Percentiles rank a stretch among this genome's conserved stretches.
phyloP scores from a whole-genome alignment of 2,113 vertebrate species.

The Rhineura floridana region DNA sequence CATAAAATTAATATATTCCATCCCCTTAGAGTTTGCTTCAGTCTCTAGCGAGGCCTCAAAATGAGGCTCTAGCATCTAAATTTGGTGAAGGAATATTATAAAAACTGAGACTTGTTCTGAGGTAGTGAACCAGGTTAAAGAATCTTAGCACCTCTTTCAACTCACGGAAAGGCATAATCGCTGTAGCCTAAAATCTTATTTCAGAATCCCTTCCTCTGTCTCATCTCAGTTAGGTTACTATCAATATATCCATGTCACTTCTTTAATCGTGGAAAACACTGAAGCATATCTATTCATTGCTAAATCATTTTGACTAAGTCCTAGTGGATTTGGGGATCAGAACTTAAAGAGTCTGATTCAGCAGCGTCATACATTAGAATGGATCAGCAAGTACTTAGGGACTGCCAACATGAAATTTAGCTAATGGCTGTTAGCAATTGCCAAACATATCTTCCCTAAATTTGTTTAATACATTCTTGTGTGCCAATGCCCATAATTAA shows the following conservation, averaged over 20 bases:
- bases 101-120: neutral
- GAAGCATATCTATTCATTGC: no score
- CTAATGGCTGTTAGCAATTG: neutral
- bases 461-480: neutral
- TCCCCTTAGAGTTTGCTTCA: neutral
- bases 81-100: neutral
- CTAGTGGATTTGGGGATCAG: neutral
- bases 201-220: neutral
- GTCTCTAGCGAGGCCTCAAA: neutral
- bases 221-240: neutral
- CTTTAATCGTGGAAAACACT: neutral
- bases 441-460: neutral
- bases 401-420: neutral
- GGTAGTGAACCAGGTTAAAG: neutral
- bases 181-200: neutral
- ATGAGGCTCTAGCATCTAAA: neutral
- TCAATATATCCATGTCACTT: neutral
- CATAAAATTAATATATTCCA: conserved; percentile 15
- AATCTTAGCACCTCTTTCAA: neutral
- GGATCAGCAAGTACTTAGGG: neutral
- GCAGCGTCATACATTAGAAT: neutral
- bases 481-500: neutral
- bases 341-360: neutral
- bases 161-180: neutral
- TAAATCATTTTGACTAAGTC: neutral